Conservation (phyloP, 2,888 invertebrate species). For the Polydrusus pterygomalis region DNA sequence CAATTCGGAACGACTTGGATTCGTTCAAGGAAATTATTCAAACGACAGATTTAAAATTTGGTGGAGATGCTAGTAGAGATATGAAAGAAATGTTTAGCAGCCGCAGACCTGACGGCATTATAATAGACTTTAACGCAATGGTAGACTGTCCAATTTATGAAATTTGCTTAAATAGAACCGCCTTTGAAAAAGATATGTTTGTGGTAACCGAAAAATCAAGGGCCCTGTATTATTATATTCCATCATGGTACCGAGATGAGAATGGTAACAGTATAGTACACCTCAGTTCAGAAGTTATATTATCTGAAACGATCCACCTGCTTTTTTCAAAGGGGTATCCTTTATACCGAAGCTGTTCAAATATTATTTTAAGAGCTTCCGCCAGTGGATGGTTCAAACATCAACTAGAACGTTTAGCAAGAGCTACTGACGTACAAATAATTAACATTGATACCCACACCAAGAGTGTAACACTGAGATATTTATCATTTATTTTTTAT, state of each 20-base stretch:
- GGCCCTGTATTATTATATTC: constrained; percentile 1
- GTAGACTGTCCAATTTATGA: background rate
- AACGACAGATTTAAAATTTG: background rate
- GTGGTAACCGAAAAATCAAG: background rate
- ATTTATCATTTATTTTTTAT: background rate
- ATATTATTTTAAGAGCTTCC: background rate
- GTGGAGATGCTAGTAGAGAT: background rate
- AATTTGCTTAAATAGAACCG: constrained; percentile 24
- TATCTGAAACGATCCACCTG: constrained; percentile 8
- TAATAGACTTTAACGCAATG: background rate
- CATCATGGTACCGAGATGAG: background rate
- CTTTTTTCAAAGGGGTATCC: constrained; percentile 25
- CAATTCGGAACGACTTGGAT: constrained; percentile 2
- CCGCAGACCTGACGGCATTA: background rate
- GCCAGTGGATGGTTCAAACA: constrained; percentile 14
- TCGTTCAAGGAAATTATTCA: constrained; percentile 17
- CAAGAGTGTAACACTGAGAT: background rate
- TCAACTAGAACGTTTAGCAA: background rate
- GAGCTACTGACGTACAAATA: background rate
- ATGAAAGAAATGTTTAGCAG: background rate
- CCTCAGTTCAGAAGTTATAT: background rate
- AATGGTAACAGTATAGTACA: constrained; percentile 13
- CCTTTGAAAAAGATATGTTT: constrained; percentile 21
- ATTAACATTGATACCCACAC: background rate
- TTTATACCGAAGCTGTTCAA: background rate